Base-by-base conservation (phyloP, 2,113 vertebrate genomes). In the Lophius piscatorius region DNA sequence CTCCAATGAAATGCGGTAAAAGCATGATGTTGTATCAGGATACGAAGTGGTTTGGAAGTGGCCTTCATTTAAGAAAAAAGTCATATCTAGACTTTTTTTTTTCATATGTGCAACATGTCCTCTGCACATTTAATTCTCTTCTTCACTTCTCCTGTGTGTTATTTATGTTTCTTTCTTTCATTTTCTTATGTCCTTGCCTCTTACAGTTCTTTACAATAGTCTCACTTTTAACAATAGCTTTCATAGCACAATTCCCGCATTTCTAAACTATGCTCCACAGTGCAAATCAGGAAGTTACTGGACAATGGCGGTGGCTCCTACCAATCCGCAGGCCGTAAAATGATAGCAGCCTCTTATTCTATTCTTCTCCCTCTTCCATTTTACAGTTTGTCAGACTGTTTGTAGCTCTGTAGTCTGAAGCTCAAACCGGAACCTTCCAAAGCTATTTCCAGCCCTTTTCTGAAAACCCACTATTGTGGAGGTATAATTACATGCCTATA, bases 401-500 rank as follows among this genome's bases (percentile, higher is more conserved):
- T 57, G 80, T 65, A 74, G 78, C 82, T 84, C 74, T 76, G 83
- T 86, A 89, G 86, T 86, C 87, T 56, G 73, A 85, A 82, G 83
- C 78, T 81, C 66, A 88, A 83, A 88, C 89, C 88, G 87, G 89
- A 92, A 89, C 82, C 85, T 85, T 89, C 81, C 69, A 41, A 73
- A 78, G 88, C 87, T 92, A 92, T 91, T 92, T 91, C 70, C 73
- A 88, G 88, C 73, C 35, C 77, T 79, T 76, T 77, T 83, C 81
- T 89, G 82, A 89, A 89, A 81, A 91, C 85, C 86, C 63, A 62
- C 89, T 87, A 89, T 90, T 91, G 87, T 88, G 81, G 85, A 86
- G 82, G 57, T 92, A 82, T 91, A 91, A 93, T 93, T 91, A 91
- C 81, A 91, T 87, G 80, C 87, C 85, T 80, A 67, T 87, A 88